A percentile compares a stretch with the other conserved stretches of the same genome.
phyloP scores from a whole-genome alignment of 2,888 invertebrate genomes.

The Smittia sp. region DNA sequence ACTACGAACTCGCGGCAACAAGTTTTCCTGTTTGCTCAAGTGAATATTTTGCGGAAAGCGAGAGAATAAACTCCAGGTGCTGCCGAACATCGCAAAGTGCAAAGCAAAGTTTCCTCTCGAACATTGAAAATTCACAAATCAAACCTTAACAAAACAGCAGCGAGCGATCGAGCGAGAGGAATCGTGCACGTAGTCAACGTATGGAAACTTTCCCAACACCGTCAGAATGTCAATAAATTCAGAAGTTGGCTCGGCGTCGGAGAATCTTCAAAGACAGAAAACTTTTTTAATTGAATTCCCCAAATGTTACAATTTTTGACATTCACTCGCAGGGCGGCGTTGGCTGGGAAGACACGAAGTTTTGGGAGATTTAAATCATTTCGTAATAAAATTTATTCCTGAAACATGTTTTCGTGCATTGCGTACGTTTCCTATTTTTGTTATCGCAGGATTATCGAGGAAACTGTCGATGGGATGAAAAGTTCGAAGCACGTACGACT shows the following conservation, averaged over 20 bases:
- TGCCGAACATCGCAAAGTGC: neutral
- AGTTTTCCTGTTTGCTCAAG: conserved; percentile 14
- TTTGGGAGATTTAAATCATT: conserved; percentile 37
- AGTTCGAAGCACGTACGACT: conserved; percentile 36
- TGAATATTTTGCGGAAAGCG: neutral
- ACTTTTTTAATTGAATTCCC: conserved; percentile 41
- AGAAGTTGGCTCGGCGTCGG: conserved; percentile 12
- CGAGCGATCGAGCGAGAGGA: neutral
- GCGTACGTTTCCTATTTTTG: conserved; percentile 38
- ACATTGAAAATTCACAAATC: conserved; percentile 41
- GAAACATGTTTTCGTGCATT: conserved; percentile 34
- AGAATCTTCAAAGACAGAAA: conserved; percentile 36
- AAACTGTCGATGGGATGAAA: neutral
- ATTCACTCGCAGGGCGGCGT: conserved; percentile 7
- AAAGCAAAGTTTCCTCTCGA: neutral
- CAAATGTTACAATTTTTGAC: conserved; percentile 41
- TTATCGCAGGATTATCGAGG: conserved; percentile 7
- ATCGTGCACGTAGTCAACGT: conserved; percentile 31
- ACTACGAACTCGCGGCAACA: conserved; percentile 17
- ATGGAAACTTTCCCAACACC: conserved; percentile 23
- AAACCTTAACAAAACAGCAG: conserved; percentile 21
- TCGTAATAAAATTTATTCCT: conserved; percentile 35
- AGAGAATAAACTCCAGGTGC: conserved; percentile 25
- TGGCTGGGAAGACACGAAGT: neutral
- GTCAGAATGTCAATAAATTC: conserved; percentile 40